These are phyloP conservation scores for Rhodinocichla rosea DNA, from an alignment of 2,113 vertebrate genomes.

Conservation along the genomic window DNA sequence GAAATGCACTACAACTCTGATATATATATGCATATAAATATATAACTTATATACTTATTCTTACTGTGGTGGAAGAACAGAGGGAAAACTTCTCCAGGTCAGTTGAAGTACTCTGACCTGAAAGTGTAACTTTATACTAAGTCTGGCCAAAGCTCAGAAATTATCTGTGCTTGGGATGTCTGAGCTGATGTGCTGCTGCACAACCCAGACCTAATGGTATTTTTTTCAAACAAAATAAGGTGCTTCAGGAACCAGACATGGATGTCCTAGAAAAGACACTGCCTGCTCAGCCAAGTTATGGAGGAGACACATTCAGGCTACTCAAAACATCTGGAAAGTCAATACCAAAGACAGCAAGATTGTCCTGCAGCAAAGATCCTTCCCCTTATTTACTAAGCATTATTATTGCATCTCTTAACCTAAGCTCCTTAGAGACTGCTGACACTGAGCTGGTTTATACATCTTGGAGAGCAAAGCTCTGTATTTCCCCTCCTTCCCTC, in stretches of 20 bases:
- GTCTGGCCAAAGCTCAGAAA: neutral
- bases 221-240: neutral
- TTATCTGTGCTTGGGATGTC: rapidly evolving
- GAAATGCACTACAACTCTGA: neutral
- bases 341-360: neutral
- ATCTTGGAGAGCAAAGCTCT: neutral
- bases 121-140: neutral
- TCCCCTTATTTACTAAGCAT: neutral
- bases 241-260: rapidly evolving
- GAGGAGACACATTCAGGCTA: neutral
- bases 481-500: neutral
- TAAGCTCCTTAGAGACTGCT: neutral
- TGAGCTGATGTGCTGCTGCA: neutral
- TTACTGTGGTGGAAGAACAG: neutral
- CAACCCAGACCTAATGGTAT: neutral
- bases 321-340: neutral
- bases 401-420: neutral
- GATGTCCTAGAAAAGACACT: neutral
- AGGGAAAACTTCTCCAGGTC: neutral
- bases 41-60: neutral
- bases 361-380: neutral
- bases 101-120: neutral
- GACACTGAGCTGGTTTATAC: neutral
- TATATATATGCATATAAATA: neutral
- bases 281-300: neutral